phyloP scores from a whole-genome alignment of 2,113 vertebrate genomes.

The Tinamus guttatus region DNA sequence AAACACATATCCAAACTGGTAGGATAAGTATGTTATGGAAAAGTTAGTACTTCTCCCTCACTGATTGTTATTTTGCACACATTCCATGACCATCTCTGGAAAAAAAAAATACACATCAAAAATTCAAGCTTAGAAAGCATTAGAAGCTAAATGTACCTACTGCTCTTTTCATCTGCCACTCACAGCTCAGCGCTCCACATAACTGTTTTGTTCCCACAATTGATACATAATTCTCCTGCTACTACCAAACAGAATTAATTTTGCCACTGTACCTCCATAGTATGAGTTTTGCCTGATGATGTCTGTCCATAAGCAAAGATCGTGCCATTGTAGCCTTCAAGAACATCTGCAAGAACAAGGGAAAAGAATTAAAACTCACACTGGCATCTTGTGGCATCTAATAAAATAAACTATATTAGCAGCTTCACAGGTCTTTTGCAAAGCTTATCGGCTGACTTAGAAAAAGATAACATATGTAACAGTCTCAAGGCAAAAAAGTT shows the following conservation, averaged over 20 bases:
- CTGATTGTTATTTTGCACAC: not conserved
- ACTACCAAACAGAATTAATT: not conserved
- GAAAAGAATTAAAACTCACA: not conserved
- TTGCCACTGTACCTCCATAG: constrained; percentile 90
- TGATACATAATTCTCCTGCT: not conserved
- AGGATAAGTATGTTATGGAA: fast-evolving
- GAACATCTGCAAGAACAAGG: constrained; percentile 84
- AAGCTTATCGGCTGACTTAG: not conserved
- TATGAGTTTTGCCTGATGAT: constrained; percentile 94
- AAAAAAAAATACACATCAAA: not conserved
- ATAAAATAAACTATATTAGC: not conserved
- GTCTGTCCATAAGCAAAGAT: constrained; percentile 96
- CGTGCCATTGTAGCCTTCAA: constrained; percentile 93
- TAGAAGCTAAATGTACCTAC: not conserved
- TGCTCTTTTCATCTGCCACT: not conserved
- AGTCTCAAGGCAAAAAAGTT: not conserved
- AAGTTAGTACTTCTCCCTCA: not conserved
- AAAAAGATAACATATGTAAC: not conserved
- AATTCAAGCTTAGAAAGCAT: not conserved
- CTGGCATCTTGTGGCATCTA: not conserved
- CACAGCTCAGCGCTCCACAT: not conserved
- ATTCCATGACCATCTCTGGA: not conserved
- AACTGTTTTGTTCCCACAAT: not conserved
- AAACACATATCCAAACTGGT: not conserved
- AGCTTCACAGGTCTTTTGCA: fast-evolving